Evolutionary conservation across 2,888 invertebrate genomes (phyloP).

Genomic region (Suillia variegata): DNA sequence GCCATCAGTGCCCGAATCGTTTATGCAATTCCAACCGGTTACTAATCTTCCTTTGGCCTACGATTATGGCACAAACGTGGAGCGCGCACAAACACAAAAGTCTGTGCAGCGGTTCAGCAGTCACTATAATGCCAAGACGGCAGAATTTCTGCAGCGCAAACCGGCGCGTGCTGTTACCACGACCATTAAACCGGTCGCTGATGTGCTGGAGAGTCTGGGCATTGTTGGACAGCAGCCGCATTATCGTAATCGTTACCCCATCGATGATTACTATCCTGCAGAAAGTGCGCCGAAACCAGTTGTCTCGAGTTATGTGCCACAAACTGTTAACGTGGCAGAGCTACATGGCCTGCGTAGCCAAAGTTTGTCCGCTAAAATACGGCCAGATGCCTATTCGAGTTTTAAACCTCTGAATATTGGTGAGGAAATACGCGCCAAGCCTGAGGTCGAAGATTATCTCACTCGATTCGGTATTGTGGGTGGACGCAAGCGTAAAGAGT

Average conservation of each 20-base stretch:
- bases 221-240: conserved; percentile 57
- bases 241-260: conserved; percentile 42
- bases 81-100: conserved; percentile 20
- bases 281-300: conserved; percentile 52
- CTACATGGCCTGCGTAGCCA: conserved; percentile 42
- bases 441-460: conserved; percentile 58
- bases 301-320: conserved; percentile 38
- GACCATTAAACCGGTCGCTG: conserved; percentile 49
- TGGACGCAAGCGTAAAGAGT: conserved; percentile 47
- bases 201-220: conserved; percentile 50
- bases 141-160: conserved; percentile 44
- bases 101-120: conserved; percentile 56
- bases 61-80: conserved; percentile 22
- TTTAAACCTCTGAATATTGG: conserved; percentile 60
- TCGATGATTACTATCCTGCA: conserved; percentile 49
- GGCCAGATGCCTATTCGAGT: conserved; percentile 55
- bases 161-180: conserved; percentile 26
- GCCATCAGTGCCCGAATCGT: conserved; percentile 31
- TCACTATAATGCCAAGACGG: conserved; percentile 61
- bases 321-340: conserved; percentile 43
- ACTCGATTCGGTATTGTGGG: conserved; percentile 61
- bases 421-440: conserved; percentile 52
- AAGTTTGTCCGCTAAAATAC: conserved; percentile 47
- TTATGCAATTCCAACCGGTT: conserved; percentile 41
- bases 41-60: conserved; percentile 29